These are phyloP conservation scores for Xenopus tropicalis DNA, from an alignment of 2,113 vertebrate genomes.

Conservation along the genomic window UCB_Xtro_10.0 CM004447.2:105431501-105432000, in stretches of 20 bases:
- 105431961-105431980: neutral
- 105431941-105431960: neutral
- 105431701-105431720: slow-evolving; percentile 59
- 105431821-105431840: slow-evolving; percentile 57
- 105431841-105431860: slow-evolving; percentile 70
- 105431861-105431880: slow-evolving; percentile 71
- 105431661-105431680: slow-evolving; percentile 67
- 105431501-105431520: slow-evolving; percentile 62
- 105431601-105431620: slow-evolving; percentile 12
- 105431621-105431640: slow-evolving; percentile 55
- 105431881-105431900: no score
- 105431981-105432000: slow-evolving; percentile 56
- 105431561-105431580: slow-evolving; percentile 36
- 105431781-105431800: slow-evolving; percentile 62
- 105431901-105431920: no score
- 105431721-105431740: slow-evolving; percentile 63
- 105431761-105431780: slow-evolving; percentile 47
- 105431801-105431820: slow-evolving; percentile 64
- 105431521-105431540: slow-evolving; percentile 48
- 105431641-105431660: slow-evolving; percentile 55
- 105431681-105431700: slow-evolving; percentile 64
- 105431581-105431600: slow-evolving; percentile 52
- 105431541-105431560: slow-evolving; percentile 65
- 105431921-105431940: neutral
- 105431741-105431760: slow-evolving; percentile 72